Evolutionary conservation across 1,140 invertebrate species (phyloP), one percentile per base, ranked within the genome.

Genomic region (Drosophila rufa): DNA sequence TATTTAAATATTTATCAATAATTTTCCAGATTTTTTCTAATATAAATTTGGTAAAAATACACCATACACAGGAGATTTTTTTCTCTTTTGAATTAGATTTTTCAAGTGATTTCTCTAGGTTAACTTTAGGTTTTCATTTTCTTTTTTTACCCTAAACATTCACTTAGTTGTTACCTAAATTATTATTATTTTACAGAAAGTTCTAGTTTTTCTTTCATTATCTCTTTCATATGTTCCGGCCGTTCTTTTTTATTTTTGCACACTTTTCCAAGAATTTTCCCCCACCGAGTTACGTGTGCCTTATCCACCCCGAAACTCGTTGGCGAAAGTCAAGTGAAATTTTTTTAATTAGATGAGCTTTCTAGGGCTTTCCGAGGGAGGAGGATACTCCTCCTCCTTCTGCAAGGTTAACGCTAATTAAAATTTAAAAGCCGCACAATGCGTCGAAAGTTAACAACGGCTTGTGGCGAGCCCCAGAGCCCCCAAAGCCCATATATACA

Each of bases 361-460:
- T 68, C 40, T 75, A 78, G 51, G 81, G 77, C 74, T 69, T 56
- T 36, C 53, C 53, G 40, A n/a, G 19, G 36, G 36, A 55, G 14
- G 33, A 40, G 53, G 9, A 36, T 33, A 33, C 30, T 11, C 53
- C 33, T 77, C 62, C 79, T 65, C 46, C 67, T 79, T 66, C 50
- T 65, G 75, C 73, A 67, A 68, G 73, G 80, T 87, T 82, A 81
- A 50, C 75, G 86, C 82, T 90, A 90, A 90, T 90, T 90, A 90
- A 90, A 91, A 91, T 90, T 85, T 91, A 91, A 91, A 85, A 90
- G 85, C 85, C 85, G 82, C 85, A 91, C 85, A 91, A 85, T 90
- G 86, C 85, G 85, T 91, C 69, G 71, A 91, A 90, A 90, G 85
- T 90, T 91, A 85, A 78, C 80, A 79, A 81, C 77, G 67, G 59